phyloP scores from a whole-genome alignment of 2,113 vertebrate species.

The Picathartes gymnocephalus region DNA sequence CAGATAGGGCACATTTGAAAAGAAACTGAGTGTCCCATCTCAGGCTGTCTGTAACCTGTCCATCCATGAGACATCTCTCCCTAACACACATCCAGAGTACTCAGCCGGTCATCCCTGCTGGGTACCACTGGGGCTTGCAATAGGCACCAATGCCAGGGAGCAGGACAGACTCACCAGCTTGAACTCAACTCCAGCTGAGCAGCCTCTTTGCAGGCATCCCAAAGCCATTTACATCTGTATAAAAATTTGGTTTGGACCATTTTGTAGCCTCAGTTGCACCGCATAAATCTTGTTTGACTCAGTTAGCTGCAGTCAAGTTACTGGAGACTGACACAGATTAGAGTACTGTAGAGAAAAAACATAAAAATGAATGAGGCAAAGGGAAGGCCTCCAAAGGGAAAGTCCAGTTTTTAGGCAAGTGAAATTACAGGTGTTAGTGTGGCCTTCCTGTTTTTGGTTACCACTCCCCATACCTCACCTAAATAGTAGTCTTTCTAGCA shows the following conservation, averaged over 20 bases:
- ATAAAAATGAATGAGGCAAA: not conserved
- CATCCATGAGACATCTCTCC: accelerated
- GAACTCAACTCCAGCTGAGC: not conserved
- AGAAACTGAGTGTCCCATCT: not conserved
- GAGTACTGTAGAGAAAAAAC: not conserved
- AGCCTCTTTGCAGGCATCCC: not conserved
- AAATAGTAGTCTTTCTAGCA: not conserved
- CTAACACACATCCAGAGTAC: too few relatives aligned
- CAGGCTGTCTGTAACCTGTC: not conserved
- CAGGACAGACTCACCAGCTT: accelerated
- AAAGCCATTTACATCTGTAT: not conserved
- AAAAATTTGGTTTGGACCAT: not conserved
- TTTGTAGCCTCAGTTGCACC: not conserved
- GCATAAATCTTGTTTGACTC: not conserved
- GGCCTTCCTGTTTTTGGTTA: not conserved
- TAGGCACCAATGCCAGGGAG: not conserved
- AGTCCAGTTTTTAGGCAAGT: not conserved
- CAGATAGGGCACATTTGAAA: not conserved
- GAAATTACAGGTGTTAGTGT: not conserved
- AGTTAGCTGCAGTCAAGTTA: not conserved
- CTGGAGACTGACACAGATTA: not conserved
- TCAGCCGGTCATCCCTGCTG: not conserved
- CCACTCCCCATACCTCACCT: not conserved
- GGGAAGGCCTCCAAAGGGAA: not conserved
- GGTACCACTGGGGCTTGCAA: not conserved